Evolutionary conservation across 2,888 invertebrate species (phyloP), one percentile per base, ranked within the genome.

Genomic region (Encarsia formosa): DNA sequence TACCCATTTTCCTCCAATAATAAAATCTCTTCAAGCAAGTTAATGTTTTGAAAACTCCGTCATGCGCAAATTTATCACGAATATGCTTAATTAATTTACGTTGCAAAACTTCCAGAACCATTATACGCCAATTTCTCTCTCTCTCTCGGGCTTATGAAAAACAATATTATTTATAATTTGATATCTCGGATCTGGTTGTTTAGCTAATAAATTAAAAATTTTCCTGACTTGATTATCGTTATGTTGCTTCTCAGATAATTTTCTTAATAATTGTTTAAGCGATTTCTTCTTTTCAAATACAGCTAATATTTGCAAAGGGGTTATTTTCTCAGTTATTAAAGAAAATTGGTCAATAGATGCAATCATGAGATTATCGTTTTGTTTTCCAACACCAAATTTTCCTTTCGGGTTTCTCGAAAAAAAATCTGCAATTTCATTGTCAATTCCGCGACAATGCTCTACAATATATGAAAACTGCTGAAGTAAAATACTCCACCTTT

Each of bases 361-460:
- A 9, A 41, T 41, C 6, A 18, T 29, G 3, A 29, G 13, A 3
- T 16, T 6, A 9, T 41, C 19, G 2, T 11, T 4, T 11, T 3
- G n/a, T n/a, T 19, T 8, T 32, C 32, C 22, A 15, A 32, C 32
- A 32, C 5, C 1, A 22, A 43, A 43, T 32, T 32, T 22, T 2
- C 32, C 32, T 8, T 4, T 1, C 2, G 43, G 32, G 15, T 45
- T 37, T 8, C 37, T 19, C 5, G 37, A 37, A 13, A 35, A 26
- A 26, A 45, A 45, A 13, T 45, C 24, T 1, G 45, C 35, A 3
- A 45, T 45, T 3, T 26, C 37, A 18, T 45, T 42, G 20, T 42
- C 42, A 5, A 31, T 6, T 2, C 42, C 42, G 19, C 42, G 6
- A n/a, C 32, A 42, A 31, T 42, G 20, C 5, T 13, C 11, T 4